These are phyloP conservation scores for Hippopotamyrus pictus DNA, from an alignment of 2,797 vertebrate species.

Conservation along the genomic window DNA sequence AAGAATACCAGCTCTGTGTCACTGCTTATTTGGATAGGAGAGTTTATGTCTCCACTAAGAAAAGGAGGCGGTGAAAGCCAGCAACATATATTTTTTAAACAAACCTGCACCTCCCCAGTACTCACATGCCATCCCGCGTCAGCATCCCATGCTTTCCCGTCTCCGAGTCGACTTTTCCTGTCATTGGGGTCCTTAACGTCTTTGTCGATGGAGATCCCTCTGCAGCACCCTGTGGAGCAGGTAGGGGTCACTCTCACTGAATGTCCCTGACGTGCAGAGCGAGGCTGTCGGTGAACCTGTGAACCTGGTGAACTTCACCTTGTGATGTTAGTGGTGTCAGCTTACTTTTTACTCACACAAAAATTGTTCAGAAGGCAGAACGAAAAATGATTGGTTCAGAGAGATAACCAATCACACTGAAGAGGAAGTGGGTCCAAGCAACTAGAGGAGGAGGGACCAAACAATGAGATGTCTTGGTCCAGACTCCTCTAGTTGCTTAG, in stretches of 20 bases:
- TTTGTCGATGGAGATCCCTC: background rate
- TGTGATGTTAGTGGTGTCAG: background rate
- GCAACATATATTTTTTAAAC: background rate
- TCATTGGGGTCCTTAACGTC: background rate
- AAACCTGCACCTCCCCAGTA: background rate
- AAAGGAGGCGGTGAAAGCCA: background rate
- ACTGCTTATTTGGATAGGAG: background rate
- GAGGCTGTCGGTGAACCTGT: background rate
- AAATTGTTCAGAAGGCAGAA: background rate
- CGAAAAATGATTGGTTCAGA: background rate
- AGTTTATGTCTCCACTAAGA: conserved; percentile 1
- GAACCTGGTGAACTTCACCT: background rate
- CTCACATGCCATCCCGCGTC: background rate
- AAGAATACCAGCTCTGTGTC: background rate
- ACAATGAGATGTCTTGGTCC: background rate
- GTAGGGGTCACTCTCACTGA: background rate
- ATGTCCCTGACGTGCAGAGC: background rate
- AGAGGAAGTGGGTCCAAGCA: background rate
- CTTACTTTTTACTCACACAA: background rate
- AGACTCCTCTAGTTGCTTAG: background rate
- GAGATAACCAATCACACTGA: background rate
- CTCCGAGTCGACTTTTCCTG: background rate
- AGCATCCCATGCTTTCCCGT: background rate
- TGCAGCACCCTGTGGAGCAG: background rate
- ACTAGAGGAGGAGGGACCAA: background rate